Evolutionary conservation across 2,797 vertebrate species (phyloP), one percentile per base, ranked within the genome.

Genomic region (Chaenodraco wilsoni): DNA sequence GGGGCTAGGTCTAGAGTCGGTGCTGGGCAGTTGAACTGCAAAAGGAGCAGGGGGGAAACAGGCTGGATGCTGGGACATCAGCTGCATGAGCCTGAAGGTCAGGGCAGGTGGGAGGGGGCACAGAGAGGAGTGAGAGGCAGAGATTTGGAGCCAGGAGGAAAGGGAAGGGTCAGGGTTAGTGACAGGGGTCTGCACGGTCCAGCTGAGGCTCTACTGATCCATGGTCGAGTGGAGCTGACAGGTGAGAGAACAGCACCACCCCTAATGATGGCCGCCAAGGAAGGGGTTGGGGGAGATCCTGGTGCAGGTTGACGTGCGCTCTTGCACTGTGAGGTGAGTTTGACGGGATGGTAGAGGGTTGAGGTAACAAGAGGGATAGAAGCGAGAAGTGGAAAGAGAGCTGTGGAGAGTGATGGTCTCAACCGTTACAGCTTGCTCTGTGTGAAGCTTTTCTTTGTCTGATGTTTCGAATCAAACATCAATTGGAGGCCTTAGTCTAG

Each of bases 171-270:
- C 88, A 85, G 85, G 63, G 78, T 79, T 74, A 78, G 88, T 89
- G 89, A 88, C 83, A 84, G 85, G 84, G 78, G 85, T 87, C 84
- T 87, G 88, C 88, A 85, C 48, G 84, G 84, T 90, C 88, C 86
- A 89, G 88, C 90, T 87, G 86, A 93, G 89, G 82, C 87, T 88
- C 89, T 88, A 88, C 87, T 91, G 94, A 94, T 90, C 88, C 91
- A 86, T 74, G 89, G 65, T 89, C 68, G 85, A 95, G 84, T 84
- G 83, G 84, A 92, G 87, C 88, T 93, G 94, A 95, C 94, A 94
- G 92, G 92, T 94, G 91, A 94, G 90, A 88, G 88, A 92, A 86
- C 88, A 85, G 84, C 82, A 82, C 79, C 78, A 82, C 89, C 89
- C 81, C 84, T 94, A 92, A 92, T 93, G 91, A 93, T 91, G 90